These are phyloP conservation scores for Lasioglossum figueresi DNA, from an alignment of 2,888 invertebrate species.

Conservation along the genomic window DNA sequence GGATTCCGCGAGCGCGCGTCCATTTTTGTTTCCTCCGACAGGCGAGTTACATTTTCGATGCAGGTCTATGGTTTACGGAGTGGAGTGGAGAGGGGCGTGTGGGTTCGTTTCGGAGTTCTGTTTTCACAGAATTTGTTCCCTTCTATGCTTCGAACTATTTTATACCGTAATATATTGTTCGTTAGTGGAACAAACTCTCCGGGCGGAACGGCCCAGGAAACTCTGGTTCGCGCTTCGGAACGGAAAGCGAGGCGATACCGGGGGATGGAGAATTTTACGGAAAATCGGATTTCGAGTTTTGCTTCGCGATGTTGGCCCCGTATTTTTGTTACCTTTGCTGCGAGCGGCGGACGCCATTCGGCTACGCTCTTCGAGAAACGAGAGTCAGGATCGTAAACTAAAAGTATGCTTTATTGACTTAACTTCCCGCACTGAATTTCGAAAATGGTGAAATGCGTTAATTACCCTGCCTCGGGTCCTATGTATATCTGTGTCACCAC, in stretches of 20 bases:
- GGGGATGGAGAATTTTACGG: conserved; percentile 39
- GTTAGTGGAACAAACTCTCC: conserved; percentile 43
- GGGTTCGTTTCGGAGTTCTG: conserved; percentile 16
- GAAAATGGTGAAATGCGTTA: not conserved
- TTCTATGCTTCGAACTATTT: conserved; percentile 37
- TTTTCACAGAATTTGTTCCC: conserved; percentile 47
- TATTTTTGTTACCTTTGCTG: conserved; percentile 28
- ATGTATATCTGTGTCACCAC: too few relatives aligned
- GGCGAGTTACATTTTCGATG: conserved; percentile 26
- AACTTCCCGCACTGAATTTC: not conserved
- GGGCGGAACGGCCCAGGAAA: conserved; percentile 40
- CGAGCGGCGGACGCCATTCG: not conserved
- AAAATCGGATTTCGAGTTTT: conserved; percentile 47
- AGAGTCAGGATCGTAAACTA: not conserved
- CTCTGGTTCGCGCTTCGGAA: conserved; percentile 29
- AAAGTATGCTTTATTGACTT: not conserved
- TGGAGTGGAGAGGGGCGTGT: not conserved
- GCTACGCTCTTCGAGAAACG: not conserved
- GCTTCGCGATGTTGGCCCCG: conserved; percentile 19
- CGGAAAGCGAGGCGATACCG: conserved; percentile 37
- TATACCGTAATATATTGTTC: conserved; percentile 47
- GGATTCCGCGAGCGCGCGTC: not conserved
- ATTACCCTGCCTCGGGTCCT: not conserved
- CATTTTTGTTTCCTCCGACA: conserved; percentile 26
- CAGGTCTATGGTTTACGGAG: conserved; percentile 14